Percentiles rank a stretch among this genome's conserved stretches.
These are phyloP conservation scores for Thecocarcelia acutangulata DNA, from an alignment of 2,888 invertebrate genomes.

Conservation along the genomic window DNA sequence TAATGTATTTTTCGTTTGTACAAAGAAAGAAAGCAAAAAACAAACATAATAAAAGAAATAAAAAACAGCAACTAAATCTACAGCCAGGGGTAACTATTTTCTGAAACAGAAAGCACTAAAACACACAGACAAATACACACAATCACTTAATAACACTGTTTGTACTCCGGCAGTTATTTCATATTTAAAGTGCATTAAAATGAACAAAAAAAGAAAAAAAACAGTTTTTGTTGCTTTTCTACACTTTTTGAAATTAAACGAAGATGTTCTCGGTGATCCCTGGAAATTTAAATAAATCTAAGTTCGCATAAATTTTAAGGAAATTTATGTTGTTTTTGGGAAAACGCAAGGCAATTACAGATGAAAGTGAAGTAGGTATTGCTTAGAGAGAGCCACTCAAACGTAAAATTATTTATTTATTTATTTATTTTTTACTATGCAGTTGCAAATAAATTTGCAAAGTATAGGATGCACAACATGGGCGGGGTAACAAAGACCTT, in stretches of 20 bases:
- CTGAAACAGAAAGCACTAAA: slow-evolving; percentile 28
- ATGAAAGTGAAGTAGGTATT: slow-evolving; percentile 22
- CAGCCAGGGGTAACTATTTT: slow-evolving; percentile 45
- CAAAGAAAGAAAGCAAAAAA: slow-evolving; percentile 31
- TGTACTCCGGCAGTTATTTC: slow-evolving; percentile 46
- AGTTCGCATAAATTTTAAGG: slow-evolving; percentile 39
- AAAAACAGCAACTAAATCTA: slow-evolving; percentile 43
- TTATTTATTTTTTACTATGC: background rate
- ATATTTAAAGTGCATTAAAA: slow-evolving; percentile 58
- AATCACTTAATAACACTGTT: slow-evolving; percentile 14
- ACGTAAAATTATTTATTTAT: slow-evolving; percentile 14
- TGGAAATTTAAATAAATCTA: slow-evolving; percentile 54
- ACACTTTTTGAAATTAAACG: slow-evolving; percentile 45
- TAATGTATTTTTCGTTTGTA: slow-evolving; percentile 79
- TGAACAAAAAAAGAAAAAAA: background rate
- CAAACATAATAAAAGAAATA: slow-evolving; percentile 19
- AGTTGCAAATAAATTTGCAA: too few species aligned
- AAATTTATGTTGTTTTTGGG: slow-evolving; percentile 44
- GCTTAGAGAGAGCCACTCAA: slow-evolving; percentile 1
- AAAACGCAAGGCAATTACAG: slow-evolving; percentile 47
- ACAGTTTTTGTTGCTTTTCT: slow-evolving; percentile 25
- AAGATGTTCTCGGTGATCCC: slow-evolving; percentile 47
- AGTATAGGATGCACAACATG: too few species aligned
- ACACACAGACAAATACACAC: slow-evolving; percentile 8
- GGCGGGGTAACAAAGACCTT: too few species aligned